phyloP scores from a whole-genome alignment of 2,113 vertebrate species.

The Megaceryle maxima region DNA sequence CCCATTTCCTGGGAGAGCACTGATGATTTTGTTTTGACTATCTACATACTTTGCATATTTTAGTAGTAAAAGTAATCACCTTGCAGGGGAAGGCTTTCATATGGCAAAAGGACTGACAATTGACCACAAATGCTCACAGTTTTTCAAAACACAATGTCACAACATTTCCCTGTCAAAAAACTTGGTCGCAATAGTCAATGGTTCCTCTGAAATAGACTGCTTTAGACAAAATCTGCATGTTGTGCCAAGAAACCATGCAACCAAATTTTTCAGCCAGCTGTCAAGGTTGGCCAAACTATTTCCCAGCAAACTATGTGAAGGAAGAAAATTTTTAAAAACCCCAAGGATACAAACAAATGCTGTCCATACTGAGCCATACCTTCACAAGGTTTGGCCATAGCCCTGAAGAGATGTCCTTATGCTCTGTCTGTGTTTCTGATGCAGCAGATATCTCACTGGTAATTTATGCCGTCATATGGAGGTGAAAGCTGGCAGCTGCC shows the following conservation, averaged over 20 bases:
- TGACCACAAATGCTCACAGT: not conserved
- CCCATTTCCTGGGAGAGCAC: not conserved
- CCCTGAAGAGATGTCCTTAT: not conserved
- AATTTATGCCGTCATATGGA: not conserved
- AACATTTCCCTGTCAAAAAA: not conserved
- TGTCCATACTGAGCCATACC: not conserved
- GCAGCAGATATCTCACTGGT: not conserved
- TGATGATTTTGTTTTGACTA: not conserved
- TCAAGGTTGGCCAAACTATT: conserved; percentile 33
- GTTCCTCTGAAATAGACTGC: not conserved
- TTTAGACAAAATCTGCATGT: not conserved
- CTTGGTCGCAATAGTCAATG: not conserved
- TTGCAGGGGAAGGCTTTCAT: not conserved
- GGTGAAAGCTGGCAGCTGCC: not conserved
- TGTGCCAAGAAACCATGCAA: not conserved
- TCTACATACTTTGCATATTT: not conserved
- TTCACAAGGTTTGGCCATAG: not conserved
- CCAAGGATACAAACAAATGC: not conserved
- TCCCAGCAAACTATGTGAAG: not conserved
- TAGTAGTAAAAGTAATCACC: not conserved
- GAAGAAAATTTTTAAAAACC: not conserved
- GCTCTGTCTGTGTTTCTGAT: not conserved
- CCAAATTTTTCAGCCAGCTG: conserved; percentile 27
- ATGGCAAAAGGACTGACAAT: fast-evolving
- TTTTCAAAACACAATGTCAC: not conserved